phyloP scores from a whole-genome alignment of 2,888 invertebrate species.

The Thereva unica region DNA sequence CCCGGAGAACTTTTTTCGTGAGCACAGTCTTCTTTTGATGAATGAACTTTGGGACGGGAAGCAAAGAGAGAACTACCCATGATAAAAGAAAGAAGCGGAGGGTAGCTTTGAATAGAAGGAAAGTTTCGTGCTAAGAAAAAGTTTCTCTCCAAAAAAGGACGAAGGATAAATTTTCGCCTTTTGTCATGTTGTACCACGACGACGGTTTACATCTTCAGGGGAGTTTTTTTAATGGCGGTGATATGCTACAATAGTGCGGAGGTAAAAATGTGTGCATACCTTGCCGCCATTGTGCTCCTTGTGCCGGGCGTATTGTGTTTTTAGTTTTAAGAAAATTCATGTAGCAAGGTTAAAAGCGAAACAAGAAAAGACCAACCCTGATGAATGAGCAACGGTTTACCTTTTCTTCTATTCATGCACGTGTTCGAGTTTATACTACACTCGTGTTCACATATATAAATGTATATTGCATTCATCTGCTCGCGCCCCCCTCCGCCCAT shows the following conservation, averaged over 20 bases:
- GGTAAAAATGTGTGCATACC: no score
- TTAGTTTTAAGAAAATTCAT: not conserved
- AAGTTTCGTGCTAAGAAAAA: conserved; percentile 30
- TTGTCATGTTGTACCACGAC: conserved; percentile 30
- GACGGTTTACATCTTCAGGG: conserved; percentile 14
- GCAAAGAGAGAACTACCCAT: conserved; percentile 4
- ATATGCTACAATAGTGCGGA: no score
- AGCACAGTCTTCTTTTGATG: no score
- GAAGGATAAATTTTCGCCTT: conserved; percentile 32
- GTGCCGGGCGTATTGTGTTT: no score
- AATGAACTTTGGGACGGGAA: not conserved
- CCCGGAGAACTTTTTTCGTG: not conserved
- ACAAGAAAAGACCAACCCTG: conserved; percentile 14
- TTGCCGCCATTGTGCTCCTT: no score
- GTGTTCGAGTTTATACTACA: not conserved
- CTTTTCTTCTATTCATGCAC: conserved; percentile 15
- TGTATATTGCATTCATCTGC: not conserved
- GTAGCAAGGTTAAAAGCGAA: conserved; percentile 7
- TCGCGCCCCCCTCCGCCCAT: not conserved
- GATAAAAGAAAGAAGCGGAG: conserved; percentile 4
- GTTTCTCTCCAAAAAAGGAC: conserved; percentile 1
- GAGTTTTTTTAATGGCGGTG: conserved; percentile 14
- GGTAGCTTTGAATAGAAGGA: conserved; percentile 13
- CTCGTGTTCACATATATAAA: not conserved
- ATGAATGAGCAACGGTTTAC: conserved; percentile 16